These are phyloP conservation scores for Boulengeromyrus knoepffleri DNA, from an alignment of 2,113 vertebrate species.

Conservation along the genomic window DNA sequence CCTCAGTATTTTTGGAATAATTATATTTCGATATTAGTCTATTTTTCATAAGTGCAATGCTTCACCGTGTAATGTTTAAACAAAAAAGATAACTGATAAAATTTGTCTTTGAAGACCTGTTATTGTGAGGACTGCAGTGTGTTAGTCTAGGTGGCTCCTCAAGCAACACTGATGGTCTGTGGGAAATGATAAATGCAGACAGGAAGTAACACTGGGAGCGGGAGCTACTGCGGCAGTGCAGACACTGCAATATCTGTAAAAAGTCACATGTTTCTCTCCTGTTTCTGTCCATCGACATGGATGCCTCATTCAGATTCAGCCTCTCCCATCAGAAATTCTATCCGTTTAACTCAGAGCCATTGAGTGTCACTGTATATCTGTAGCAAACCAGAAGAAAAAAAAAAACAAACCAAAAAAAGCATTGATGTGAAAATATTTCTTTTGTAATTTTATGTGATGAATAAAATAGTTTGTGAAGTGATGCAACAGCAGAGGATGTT, in stretches of 20 bases:
- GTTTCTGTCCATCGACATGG: constrained; percentile 14
- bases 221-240: not conserved
- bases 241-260: not conserved
- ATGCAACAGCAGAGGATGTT: constrained; percentile 68
- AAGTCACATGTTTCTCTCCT: not conserved
- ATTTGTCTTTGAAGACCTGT: not conserved
- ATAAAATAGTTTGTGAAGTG: constrained; percentile 83
- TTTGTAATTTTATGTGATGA: constrained; percentile 83
- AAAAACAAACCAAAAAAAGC: constrained; percentile 39
- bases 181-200: not conserved
- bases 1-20: not conserved
- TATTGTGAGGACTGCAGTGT: not conserved
- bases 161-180: not conserved
- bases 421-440: constrained; percentile 35
- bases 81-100: not conserved
- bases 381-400: constrained; percentile 64
- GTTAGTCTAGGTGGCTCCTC: not conserved
- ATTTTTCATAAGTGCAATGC: constrained; percentile 12
- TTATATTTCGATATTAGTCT: not conserved
- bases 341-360: constrained; percentile 51
- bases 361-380: constrained; percentile 58
- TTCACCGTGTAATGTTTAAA: not conserved
- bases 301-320: constrained; percentile 23
- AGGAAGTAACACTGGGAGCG: not conserved
- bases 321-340: constrained; percentile 22